A percentile compares a stretch with the other conserved stretches of the same genome.
phyloP scores from a whole-genome alignment of 2,888 invertebrate genomes.

The Chrysolina americana region DNA sequence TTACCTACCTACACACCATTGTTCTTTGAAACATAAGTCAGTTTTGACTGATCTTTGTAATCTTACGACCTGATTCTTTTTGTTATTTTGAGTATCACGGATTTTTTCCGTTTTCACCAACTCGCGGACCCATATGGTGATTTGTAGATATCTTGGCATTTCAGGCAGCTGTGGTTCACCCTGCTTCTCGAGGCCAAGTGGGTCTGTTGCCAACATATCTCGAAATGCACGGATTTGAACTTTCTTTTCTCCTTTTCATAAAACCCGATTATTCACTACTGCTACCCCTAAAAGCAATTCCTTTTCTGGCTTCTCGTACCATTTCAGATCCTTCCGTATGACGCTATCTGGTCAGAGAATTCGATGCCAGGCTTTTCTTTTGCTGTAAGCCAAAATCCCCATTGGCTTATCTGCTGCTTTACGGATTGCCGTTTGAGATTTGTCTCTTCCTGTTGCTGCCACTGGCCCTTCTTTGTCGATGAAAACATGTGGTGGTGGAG shows the following conservation, averaged over 20 bases:
- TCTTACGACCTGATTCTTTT: too few species aligned
- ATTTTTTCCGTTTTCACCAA: constrained; percentile 7
- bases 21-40: too few species aligned
- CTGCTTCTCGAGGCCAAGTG: constrained; percentile 1
- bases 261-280: constrained; percentile 51
- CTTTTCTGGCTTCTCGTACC: constrained; percentile 51
- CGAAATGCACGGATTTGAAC: neutral
- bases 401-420: neutral
- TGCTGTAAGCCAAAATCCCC: constrained; percentile 45
- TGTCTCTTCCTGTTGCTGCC: neutral
- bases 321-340: constrained; percentile 51
- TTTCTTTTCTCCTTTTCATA: neutral
- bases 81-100: too few species aligned
- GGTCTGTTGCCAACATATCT: neutral
- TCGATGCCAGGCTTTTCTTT: constrained; percentile 61
- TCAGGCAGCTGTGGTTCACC: too few species aligned
- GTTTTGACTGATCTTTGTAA: too few species aligned
- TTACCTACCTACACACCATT: too few species aligned
- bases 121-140: neutral
- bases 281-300: constrained; percentile 48
- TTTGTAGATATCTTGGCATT: neutral
- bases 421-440: neutral
- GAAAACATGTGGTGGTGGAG: too few species aligned
- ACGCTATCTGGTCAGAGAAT: too few species aligned
- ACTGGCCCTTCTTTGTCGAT: constrained; percentile 29